phyloP scores from a whole-genome alignment of 1,140 invertebrate genomes.

The Drosophila oshimai region DNA sequence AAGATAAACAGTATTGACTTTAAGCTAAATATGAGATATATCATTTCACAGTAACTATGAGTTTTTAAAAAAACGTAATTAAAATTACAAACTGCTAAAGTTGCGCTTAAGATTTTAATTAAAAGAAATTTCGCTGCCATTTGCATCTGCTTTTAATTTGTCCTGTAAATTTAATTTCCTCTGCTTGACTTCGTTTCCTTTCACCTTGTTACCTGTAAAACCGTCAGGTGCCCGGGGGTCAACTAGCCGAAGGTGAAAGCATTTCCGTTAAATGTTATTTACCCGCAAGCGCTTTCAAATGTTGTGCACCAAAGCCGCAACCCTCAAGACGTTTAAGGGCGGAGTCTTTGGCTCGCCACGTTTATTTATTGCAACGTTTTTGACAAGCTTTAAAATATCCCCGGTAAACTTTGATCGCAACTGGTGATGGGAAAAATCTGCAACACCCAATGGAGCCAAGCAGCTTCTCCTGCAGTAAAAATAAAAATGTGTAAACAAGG shows the following conservation, averaged over 20 bases:
- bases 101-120: background rate
- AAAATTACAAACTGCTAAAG: too few relatives aligned
- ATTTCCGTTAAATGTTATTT: conserved; percentile 32
- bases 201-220: conserved; percentile 5
- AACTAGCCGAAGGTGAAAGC: conserved; percentile 27
- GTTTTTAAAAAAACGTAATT: too few relatives aligned
- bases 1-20: background rate
- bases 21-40: too few relatives aligned
- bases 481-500: background rate
- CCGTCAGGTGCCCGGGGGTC: conserved; percentile 28
- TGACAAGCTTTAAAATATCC: conserved; percentile 70
- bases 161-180: conserved; percentile 3
- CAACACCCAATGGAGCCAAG: background rate
- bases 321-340: background rate
- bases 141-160: background rate
- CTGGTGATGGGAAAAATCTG: conserved; percentile 32
- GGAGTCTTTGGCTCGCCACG: conserved; percentile 16
- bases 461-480: background rate
- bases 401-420: conserved; percentile 67
- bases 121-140: background rate
- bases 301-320: background rate
- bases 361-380: conserved; percentile 69
- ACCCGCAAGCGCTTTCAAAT: conserved; percentile 25
- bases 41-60: too few relatives aligned
- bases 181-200: conserved; percentile 1